Percentiles rank a stretch among this genome's conserved stretches.
phyloP scores from a whole-genome alignment of 2,113 vertebrate species.

The Podarcis muralis region DNA sequence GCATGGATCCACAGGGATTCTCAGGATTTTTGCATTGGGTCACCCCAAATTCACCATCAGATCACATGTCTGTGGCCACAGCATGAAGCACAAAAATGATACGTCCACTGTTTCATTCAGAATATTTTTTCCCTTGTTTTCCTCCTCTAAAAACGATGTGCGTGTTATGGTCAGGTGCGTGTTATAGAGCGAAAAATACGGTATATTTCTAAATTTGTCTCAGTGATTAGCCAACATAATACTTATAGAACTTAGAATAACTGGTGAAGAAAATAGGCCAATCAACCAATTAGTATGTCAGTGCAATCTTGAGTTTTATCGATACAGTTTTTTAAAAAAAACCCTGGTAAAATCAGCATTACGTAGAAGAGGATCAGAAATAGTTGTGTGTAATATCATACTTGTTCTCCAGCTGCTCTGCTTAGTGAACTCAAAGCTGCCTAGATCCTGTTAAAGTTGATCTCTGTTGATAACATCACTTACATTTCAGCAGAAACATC shows the following conservation, averaged over 20 bases:
- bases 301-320: neutral
- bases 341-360: neutral
- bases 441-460: neutral
- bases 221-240: conserved; percentile 6
- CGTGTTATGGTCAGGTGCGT: too few species aligned
- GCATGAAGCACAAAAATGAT: too few species aligned
- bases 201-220: conserved; percentile 5
- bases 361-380: neutral
- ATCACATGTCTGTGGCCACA: too few species aligned
- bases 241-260: conserved; percentile 16
- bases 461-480: neutral
- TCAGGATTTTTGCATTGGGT: too few species aligned
- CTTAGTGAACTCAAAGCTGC: neutral
- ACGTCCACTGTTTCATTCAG: too few species aligned
- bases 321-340: neutral
- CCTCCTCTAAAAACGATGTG: too few species aligned
- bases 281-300: neutral
- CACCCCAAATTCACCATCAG: too few species aligned
- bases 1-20: too few species aligned
- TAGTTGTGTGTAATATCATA: neutral
- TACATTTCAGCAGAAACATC: neutral
- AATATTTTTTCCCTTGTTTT: too few species aligned
- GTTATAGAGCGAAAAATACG: too few species aligned
- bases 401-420: neutral
- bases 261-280: conserved; percentile 25